Evolutionary conservation across 2,113 vertebrate genomes (phyloP).

Genomic region (Centrocercus urophasianus): DNA sequence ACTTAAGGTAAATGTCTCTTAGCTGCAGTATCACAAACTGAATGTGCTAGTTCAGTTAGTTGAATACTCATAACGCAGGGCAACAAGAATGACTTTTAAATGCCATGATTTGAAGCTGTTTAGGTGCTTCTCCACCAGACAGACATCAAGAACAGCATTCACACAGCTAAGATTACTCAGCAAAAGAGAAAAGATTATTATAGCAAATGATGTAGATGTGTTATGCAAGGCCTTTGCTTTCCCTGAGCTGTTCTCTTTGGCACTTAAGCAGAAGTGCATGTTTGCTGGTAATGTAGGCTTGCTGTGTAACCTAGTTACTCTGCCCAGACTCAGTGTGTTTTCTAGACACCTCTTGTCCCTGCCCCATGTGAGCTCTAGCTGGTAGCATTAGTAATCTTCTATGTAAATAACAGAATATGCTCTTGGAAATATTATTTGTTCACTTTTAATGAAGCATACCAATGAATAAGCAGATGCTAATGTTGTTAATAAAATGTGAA

Average conservation of each 20-base stretch:
- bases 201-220: background rate
- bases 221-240: background rate
- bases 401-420: background rate
- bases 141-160: background rate
- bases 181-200: background rate
- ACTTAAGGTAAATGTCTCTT: background rate
- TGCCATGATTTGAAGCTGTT: background rate
- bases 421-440: slow-evolving; percentile 13
- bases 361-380: background rate
- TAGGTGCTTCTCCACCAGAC: background rate
- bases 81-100: background rate
- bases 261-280: background rate
- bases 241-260: background rate
- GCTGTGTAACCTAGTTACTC: background rate
- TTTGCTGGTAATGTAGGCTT: background rate
- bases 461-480: slow-evolving; percentile 2
- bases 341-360: background rate
- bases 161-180: background rate
- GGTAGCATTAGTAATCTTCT: background rate
- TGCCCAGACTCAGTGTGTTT: background rate
- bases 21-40: background rate
- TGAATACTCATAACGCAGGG: background rate
- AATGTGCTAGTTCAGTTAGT: background rate
- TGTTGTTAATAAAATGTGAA: background rate
- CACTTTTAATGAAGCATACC: background rate